A percentile compares a stretch with the other conserved stretches of the same genome.
Conservation (phyloP, 2,113 vertebrate species). For the Agelaius tricolor region DNA sequence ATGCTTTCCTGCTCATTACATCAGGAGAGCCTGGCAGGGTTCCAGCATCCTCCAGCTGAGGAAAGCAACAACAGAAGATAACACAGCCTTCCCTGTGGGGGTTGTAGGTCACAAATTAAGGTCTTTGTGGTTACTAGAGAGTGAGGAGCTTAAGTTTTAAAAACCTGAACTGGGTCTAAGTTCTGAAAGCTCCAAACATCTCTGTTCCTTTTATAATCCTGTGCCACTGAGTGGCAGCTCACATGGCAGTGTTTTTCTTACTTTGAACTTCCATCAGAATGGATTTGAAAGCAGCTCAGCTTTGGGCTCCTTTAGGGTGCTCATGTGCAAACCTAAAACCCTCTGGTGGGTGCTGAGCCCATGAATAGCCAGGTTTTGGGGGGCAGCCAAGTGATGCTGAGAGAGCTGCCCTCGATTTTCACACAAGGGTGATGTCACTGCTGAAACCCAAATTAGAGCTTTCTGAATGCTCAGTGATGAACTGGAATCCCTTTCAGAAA, state of each 20-base stretch:
- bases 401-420: neutral
- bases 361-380: neutral
- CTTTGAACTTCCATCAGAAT: neutral
- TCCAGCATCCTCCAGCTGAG: neutral
- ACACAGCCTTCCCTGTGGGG: neutral
- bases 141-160: neutral
- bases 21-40: neutral
- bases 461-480: neutral
- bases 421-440: neutral
- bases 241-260: fast-evolving
- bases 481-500: neutral
- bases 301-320: neutral
- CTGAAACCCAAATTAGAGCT: neutral
- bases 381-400: neutral
- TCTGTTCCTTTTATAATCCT: neutral
- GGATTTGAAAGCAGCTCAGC: neutral
- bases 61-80: neutral
- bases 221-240: neutral
- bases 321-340: neutral
- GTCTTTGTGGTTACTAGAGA: neutral
- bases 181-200: neutral
- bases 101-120: neutral
- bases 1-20: neutral
- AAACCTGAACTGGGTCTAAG: neutral
- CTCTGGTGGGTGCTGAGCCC: neutral